Base-by-base conservation (phyloP, 2,113 vertebrate species). In the Siniperca knerii region DNA sequence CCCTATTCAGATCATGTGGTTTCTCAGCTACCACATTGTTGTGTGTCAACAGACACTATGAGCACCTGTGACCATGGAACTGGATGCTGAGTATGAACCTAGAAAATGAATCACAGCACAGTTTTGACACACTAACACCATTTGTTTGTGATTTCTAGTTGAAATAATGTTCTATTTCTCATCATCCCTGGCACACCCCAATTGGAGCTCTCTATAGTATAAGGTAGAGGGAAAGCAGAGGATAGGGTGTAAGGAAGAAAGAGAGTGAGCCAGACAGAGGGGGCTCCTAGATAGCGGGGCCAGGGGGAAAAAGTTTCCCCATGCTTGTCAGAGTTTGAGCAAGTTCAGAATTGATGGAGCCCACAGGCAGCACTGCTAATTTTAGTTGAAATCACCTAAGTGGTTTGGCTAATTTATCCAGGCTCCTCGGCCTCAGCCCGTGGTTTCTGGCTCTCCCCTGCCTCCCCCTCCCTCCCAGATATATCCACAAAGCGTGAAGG, bases 361-460 rank as follows among this genome's bases (percentile, higher is more conserved):
- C 95, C 92, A 89, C 78, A 92, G 94, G 93, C 93, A 92, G 93
- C 84, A 86, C 92, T 90, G 94, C 94, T 95, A 93, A 96, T 97
- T 96, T 96, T 95, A 91, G 90, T 94, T 94, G 95, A 96, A 94
- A 91, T 95, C 94, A 95, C 92, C 88, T 95, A 75, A 94, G 93
- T 95, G 95, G 95, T 94, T 96, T 96, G 95, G 93, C 85, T 96
- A 71, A 93, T 96, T 97, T 96, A 96, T 93, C 95, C 94, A 83
- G 90, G 94, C 95, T 93, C 91, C 92, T 94, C 87, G 81, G 89
- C 91, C 90, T 92, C 91, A 91, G 89, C 93, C 91, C 83, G 81
- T 89, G 86, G 84, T 92, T 91, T 83, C 92, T 88, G 89, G 86
- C 90, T 88, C 90, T 86, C 73, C 71, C 82, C 57, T 65, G 61